Conservation (phyloP, 2,888 invertebrate genomes). For the Adelphocoris suturalis region DNA sequence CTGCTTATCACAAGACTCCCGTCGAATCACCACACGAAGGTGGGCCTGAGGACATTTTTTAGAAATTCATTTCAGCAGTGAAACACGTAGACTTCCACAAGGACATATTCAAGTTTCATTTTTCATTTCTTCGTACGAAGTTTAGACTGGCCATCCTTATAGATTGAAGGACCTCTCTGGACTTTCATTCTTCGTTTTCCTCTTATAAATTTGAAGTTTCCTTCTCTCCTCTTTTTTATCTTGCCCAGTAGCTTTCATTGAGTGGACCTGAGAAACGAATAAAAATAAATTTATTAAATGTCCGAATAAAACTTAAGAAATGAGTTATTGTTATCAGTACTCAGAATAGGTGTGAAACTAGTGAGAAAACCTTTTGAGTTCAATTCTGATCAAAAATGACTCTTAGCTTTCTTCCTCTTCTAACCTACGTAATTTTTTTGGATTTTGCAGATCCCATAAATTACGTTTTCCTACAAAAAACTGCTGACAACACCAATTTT, state of each 20-base stretch:
- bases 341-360: not conserved
- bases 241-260: not conserved
- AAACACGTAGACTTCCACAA: no score
- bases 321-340: not conserved
- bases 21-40: no score
- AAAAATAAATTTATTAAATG: slow-evolving; percentile 65
- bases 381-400: no score
- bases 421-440: not conserved
- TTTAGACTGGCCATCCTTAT: not conserved
- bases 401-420: not conserved
- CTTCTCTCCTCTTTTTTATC: slow-evolving; percentile 5
- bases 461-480: no score
- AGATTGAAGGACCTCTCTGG: slow-evolving; percentile 23
- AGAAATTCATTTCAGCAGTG: no score
- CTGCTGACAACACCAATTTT: no score
- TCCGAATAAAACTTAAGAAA: not conserved
- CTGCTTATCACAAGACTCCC: no score
- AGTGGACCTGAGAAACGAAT: not conserved
- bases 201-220: slow-evolving; percentile 15
- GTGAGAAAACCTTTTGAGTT: not conserved
- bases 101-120: no score
- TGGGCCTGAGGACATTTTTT: no score
- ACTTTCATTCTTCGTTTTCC: not conserved
- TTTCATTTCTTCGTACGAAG: not conserved
- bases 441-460: not conserved